Evolutionary conservation across 2,113 vertebrate genomes (phyloP).

Genomic region (Podiceps cristatus): DNA sequence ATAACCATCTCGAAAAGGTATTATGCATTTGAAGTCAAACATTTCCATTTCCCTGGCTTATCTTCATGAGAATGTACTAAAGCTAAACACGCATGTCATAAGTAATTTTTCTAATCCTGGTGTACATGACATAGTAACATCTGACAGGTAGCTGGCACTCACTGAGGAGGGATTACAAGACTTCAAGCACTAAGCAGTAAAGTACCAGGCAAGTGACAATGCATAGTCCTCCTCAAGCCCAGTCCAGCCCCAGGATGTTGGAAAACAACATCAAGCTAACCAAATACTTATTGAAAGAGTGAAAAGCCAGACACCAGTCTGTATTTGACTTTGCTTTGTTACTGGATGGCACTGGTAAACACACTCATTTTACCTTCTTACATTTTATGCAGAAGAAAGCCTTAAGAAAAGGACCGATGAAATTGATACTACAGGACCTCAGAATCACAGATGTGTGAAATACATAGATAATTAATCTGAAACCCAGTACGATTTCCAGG

Average conservation of each 20-base stretch:
- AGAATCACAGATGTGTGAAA: constrained; percentile 65
- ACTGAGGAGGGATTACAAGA: background rate
- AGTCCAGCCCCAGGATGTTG: background rate
- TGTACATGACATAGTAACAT: background rate
- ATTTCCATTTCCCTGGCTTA: background rate
- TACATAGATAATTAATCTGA: constrained; percentile 62
- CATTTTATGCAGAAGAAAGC: constrained; percentile 18
- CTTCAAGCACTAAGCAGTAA: background rate
- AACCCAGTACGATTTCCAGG: constrained; percentile 53
- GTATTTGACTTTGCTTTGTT: background rate
- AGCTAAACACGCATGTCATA: fast-evolving
- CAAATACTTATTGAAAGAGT: background rate
- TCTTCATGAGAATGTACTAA: background rate
- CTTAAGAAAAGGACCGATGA: constrained; percentile 45
- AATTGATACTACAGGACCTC: constrained; percentile 32
- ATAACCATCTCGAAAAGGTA: background rate
- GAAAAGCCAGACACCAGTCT: background rate
- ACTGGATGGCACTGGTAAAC: background rate
- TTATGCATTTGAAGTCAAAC: background rate
- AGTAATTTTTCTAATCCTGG: constrained; percentile 13
- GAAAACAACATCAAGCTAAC: background rate
- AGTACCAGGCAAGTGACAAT: background rate
- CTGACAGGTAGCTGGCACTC: background rate
- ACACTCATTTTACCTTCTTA: background rate
- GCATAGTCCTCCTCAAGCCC: background rate